Base-by-base conservation (phyloP, 1,140 invertebrate species). In the Chrysopa pallens region DNA sequence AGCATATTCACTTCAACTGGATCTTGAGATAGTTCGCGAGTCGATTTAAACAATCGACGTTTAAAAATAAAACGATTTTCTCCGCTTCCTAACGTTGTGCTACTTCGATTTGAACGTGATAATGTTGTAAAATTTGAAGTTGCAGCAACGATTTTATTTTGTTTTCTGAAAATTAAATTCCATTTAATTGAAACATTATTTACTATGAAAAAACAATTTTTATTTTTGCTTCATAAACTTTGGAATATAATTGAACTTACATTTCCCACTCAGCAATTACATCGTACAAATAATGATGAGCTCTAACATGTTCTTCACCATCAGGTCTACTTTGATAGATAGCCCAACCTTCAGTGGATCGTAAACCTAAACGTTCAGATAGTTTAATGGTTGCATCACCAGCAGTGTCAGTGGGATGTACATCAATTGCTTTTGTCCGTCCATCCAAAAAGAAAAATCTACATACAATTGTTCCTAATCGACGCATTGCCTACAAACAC, bases 371-470 rank as follows among this genome's bases (percentile, higher is more conserved):
- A 57, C 92, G 86, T 55, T 91, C 86, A 0, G 88, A 87, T 11
- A 97, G 67, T 52, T 88, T 85, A 5, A 77, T 72, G 8, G 91
- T 80, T 0, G 91, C 88, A 55, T 94, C 89, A 5, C 78, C 76
- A 0, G 88, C 90, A 4, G 90, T 95, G 53, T 95, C 90, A 1
- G 85, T 88, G 0, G 91, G 89, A 68, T 93, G 86, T 9, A 95
- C 82, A 59, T 93, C 90, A 31, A 96, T 88, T 0, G 90, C 90
- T 62, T 95, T 95, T 0, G 88, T 95, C 41, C 90, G 73, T 0
- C 90, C 89, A 62, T 96, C 91, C 53, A 95, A 68, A 62, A 96
- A 93, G 66, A 92, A 93, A 62, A 97, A 91, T 36, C 90, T 73
- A 57, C 89, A 94, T 0, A 95, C 86, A 46, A 96, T 87, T 1